These are phyloP conservation scores for Lamellibrachia luymesi DNA, from an alignment of 1,140 invertebrate genomes.

Conservation along the genomic window DNA sequence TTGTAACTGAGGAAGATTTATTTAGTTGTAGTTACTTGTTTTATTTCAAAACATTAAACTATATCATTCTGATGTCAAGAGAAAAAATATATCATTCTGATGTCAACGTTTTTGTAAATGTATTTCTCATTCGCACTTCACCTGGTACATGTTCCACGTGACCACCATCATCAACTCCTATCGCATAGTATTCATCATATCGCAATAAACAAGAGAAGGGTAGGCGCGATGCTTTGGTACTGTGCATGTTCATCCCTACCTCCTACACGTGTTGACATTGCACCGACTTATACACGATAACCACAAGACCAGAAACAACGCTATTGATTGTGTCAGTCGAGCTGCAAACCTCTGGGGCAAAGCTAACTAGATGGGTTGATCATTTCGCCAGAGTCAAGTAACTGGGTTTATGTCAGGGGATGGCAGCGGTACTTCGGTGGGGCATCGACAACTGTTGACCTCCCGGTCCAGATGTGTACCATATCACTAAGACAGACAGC, in stretches of 20 bases:
- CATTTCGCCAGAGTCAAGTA: not conserved
- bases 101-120: not conserved
- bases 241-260: not conserved
- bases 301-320: not conserved
- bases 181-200: not conserved
- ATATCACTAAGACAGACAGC: too few species aligned
- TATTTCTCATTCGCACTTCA: not conserved
- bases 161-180: not conserved
- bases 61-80: not conserved
- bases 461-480: not conserved
- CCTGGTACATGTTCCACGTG: not conserved
- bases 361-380: not conserved
- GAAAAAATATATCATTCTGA: not conserved
- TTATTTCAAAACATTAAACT: not conserved
- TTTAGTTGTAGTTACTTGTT: not conserved
- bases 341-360: not conserved
- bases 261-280: not conserved
- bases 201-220: not conserved
- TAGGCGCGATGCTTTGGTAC: not conserved
- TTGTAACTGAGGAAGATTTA: not conserved
- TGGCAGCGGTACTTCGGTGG: not conserved
- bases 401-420: not conserved
- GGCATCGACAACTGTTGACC: not conserved
- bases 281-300: not conserved
- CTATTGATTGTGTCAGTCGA: not conserved